Evolutionary conservation across 2,888 invertebrate species (phyloP).

Genomic region (Caenorhabditis japonica): DNA sequence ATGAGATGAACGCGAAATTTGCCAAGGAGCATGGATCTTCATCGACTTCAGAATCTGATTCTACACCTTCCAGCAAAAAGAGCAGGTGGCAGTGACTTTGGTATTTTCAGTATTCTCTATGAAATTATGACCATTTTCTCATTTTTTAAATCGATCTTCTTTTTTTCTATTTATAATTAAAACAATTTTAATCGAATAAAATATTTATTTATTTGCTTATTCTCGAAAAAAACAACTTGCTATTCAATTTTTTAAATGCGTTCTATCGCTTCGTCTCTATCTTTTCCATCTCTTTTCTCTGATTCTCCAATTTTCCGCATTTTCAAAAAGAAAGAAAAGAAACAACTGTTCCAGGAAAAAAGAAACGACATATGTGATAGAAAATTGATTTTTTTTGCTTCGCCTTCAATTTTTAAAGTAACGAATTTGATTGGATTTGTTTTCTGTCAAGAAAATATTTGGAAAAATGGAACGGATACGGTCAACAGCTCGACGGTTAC

Average conservation of each 20-base stretch:
- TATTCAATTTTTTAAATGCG: too few species aligned
- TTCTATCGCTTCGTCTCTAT: background rate
- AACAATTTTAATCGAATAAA: too few species aligned
- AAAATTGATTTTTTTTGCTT: too few species aligned
- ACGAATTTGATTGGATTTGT: constrained; percentile 14
- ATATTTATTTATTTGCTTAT: too few species aligned
- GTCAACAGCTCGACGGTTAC: constrained; percentile 29
- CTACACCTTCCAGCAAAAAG: constrained; percentile 21
- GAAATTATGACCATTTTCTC: background rate
- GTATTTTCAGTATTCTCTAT: background rate
- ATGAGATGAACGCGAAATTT: constrained; percentile 59
- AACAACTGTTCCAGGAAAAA: too few species aligned
- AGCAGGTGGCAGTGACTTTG: constrained; percentile 43
- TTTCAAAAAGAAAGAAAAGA: too few species aligned
- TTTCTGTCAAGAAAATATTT: background rate
- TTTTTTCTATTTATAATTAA: too few species aligned
- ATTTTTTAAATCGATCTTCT: constrained; percentile 1
- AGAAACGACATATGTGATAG: too few species aligned
- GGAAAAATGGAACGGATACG: constrained; percentile 44
- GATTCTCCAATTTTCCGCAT: background rate
- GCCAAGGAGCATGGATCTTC: constrained; percentile 18
- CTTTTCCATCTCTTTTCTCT: background rate
- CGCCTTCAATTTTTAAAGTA: too few species aligned
- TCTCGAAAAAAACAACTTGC: too few species aligned
- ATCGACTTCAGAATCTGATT: background rate